These are phyloP conservation scores for Acrobeloides nanus DNA, from an alignment of 2,888 invertebrate species.

Conservation along the genomic window DNA sequence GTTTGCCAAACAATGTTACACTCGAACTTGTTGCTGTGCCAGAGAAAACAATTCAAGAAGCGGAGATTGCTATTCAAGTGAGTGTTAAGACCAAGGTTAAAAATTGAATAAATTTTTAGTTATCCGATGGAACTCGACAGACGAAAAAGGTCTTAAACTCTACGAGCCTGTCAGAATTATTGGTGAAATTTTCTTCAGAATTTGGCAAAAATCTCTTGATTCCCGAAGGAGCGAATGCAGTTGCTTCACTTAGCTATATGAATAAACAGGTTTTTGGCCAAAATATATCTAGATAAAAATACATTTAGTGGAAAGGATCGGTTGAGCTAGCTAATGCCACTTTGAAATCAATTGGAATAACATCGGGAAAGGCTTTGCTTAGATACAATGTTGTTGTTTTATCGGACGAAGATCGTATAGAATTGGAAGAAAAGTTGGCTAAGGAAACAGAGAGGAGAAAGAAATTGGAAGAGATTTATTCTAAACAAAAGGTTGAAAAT, in stretches of 20 bases:
- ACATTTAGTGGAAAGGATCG: constrained; percentile 17
- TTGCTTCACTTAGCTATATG: constrained; percentile 33
- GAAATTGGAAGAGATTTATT: constrained; percentile 15
- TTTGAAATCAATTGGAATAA: constrained; percentile 18
- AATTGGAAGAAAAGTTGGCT: constrained; percentile 16
- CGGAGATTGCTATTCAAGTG: constrained; percentile 34
- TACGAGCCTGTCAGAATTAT: constrained; percentile 20
- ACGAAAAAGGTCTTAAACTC: constrained; percentile 15
- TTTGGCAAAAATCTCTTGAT: constrained; percentile 23
- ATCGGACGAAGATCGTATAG: constrained; percentile 18
- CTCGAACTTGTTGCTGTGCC: constrained; percentile 67
- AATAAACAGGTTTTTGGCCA: constrained; percentile 22
- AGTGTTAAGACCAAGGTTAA: background rate
- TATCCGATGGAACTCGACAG: constrained; percentile 18
- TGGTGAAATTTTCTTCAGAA: constrained; percentile 16
- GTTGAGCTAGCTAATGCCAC: constrained; percentile 7
- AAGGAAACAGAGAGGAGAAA: constrained; percentile 17
- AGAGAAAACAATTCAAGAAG: background rate
- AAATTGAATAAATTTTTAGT: constrained; percentile 5
- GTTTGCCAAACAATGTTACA: constrained; percentile 80
- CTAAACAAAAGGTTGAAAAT: constrained; percentile 25
- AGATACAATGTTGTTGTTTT: constrained; percentile 17
- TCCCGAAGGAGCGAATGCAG: constrained; percentile 8
- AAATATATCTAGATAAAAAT: background rate
- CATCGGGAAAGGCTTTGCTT: constrained; percentile 10